Conservation (phyloP, 2,113 vertebrate species). For the Colossoma macropomum region DNA sequence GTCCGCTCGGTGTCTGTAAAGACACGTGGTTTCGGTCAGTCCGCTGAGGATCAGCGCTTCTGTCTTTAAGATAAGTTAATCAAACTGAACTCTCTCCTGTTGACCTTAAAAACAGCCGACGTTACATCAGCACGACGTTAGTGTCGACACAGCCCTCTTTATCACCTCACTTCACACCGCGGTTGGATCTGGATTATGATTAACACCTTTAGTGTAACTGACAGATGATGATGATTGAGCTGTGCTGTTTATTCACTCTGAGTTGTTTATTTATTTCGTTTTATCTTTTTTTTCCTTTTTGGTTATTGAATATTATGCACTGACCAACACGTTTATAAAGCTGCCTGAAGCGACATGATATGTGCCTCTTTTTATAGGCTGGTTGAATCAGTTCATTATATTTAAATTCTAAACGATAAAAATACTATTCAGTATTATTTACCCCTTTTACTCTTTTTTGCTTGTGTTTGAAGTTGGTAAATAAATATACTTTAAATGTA, state of each 20-base stretch:
- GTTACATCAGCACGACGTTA: background rate
- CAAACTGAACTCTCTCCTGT: conserved; percentile 1
- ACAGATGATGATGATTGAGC: background rate
- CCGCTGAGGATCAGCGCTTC: conserved; percentile 21
- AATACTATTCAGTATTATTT: too few species aligned
- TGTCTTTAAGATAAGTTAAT: conserved; percentile 30
- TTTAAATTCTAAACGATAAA: too few species aligned
- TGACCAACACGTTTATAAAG: too few species aligned
- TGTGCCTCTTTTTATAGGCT: too few species aligned
- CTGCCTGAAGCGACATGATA: too few species aligned
- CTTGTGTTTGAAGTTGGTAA: too few species aligned
- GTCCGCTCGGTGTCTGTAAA: background rate
- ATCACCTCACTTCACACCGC: background rate
- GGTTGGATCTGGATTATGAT: background rate
- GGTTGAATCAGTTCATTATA: too few species aligned
- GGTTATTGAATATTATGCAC: too few species aligned
- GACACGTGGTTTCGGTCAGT: background rate
- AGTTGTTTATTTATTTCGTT: background rate
- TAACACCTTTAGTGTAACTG: background rate
- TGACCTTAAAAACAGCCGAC: background rate
- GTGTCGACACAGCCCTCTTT: background rate
- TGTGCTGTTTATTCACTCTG: too few species aligned
- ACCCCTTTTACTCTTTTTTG: too few species aligned
- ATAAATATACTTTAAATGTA: too few species aligned
- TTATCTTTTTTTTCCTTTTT: background rate